A percentile compares a stretch with the other conserved stretches of the same genome.
phyloP scores from a whole-genome alignment of 2,888 invertebrate species.

The Drosophila niveifrons region DNA sequence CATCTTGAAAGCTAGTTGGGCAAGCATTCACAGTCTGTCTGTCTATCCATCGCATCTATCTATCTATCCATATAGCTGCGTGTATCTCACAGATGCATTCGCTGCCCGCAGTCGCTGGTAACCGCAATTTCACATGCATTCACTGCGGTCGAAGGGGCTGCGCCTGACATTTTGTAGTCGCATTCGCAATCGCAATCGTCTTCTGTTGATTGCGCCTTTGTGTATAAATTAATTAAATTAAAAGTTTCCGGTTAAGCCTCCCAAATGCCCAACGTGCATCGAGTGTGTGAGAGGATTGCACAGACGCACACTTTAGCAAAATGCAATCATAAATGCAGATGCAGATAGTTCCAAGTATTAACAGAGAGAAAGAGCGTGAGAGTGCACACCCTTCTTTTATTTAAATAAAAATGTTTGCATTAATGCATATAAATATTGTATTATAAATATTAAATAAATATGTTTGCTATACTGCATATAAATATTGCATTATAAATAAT shows the following conservation, averaged over 20 bases:
- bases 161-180: conserved; percentile 13
- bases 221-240: conserved; percentile 85
- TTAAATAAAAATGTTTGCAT: background rate
- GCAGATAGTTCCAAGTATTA: conserved; percentile 1
- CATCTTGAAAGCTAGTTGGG: conserved; percentile 35
- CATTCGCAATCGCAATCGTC: conserved; percentile 41
- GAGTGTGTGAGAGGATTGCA: background rate
- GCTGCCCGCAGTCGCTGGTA: conserved; percentile 38
- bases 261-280: conserved; percentile 55
- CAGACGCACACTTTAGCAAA: conserved; percentile 4
- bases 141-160: conserved; percentile 29
- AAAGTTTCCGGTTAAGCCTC: conserved; percentile 84
- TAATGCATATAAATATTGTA: background rate
- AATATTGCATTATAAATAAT: background rate
- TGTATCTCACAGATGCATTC: conserved; percentile 56
- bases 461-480: background rate
- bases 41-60: conserved; percentile 24
- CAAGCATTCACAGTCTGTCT: conserved; percentile 1
- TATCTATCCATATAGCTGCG: conserved; percentile 27
- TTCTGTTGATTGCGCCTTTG: conserved; percentile 82
- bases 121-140: conserved; percentile 55
- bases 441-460: background rate
- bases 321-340: conserved; percentile 25
- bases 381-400: conserved; percentile 7
- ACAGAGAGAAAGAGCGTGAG: background rate